Evolutionary conservation across 2,888 invertebrate species (phyloP).

Genomic region (Ophion costatus): DNA sequence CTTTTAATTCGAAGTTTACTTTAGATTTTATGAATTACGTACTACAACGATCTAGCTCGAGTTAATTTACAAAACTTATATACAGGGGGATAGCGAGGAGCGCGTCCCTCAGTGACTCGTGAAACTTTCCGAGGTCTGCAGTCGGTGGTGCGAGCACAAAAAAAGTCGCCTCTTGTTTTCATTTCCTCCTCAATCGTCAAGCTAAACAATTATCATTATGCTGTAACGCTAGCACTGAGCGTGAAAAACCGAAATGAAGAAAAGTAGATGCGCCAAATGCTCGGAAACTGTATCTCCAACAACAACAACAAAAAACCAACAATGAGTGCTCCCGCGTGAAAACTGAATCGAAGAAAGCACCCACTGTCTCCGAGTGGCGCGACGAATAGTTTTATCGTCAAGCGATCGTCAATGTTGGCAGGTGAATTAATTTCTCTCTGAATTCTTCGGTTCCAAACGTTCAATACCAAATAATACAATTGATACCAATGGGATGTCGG

Average conservation of each 20-base stretch:
- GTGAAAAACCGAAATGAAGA: neutral
- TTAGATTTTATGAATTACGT: slow-evolving; percentile 53
- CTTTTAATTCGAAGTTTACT: slow-evolving; percentile 53
- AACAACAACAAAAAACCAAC: neutral
- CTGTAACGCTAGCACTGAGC: neutral
- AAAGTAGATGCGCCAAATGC: neutral
- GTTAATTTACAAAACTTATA: slow-evolving; percentile 80
- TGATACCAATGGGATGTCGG: slow-evolving; percentile 8
- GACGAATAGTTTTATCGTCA: neutral
- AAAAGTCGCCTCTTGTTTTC: slow-evolving; percentile 14
- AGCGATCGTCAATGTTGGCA: neutral
- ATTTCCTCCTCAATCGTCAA: slow-evolving; percentile 10
- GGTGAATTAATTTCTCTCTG: neutral
- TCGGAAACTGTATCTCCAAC: neutral
- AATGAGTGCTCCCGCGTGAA: neutral
- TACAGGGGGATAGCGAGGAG: slow-evolving; percentile 68
- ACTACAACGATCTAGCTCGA: slow-evolving; percentile 58
- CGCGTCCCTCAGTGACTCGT: slow-evolving; percentile 43
- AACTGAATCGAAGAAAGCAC: slow-evolving; percentile 3
- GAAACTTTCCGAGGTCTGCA: slow-evolving; percentile 68
- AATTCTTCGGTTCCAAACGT: neutral
- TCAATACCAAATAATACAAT: slow-evolving; percentile 31
- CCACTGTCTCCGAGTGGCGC: neutral
- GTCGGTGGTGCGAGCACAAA: slow-evolving; percentile 38
- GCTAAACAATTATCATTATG: slow-evolving; percentile 20